Conservation (phyloP, 2,888 invertebrate genomes). For the Pasiphila rectangulata region DNA sequence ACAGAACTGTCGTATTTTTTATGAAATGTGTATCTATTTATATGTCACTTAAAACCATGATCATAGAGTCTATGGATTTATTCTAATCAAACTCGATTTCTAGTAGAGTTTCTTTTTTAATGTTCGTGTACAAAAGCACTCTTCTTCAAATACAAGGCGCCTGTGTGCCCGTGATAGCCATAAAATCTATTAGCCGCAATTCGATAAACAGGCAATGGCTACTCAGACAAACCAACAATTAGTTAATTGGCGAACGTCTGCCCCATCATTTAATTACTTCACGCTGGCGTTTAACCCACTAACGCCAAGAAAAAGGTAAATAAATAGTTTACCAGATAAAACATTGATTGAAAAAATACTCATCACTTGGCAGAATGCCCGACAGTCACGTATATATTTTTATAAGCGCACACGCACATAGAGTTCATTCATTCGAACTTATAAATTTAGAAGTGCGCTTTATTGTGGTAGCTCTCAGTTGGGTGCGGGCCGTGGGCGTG, state of each 20-base stretch:
- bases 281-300: constrained; percentile 26
- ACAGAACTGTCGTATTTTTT: no score
- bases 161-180: not conserved
- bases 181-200: constrained; percentile 19
- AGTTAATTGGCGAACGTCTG: constrained; percentile 24
- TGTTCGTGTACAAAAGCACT: no score
- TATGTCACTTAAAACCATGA: no score
- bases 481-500: constrained; percentile 43
- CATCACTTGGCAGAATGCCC: constrained; percentile 43
- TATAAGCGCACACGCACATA: constrained; percentile 58
- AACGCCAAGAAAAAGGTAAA: constrained; percentile 25
- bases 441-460: constrained; percentile 57
- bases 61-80: no score
- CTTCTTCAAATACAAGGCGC: no score
- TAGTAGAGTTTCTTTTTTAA: no score
- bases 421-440: constrained; percentile 69
- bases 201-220: constrained; percentile 17
- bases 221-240: constrained; percentile 21
- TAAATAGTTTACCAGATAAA: constrained; percentile 22
- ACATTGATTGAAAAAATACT: constrained; percentile 29
- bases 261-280: constrained; percentile 25
- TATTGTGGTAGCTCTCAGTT: constrained; percentile 42
- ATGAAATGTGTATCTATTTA: no score
- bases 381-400: constrained; percentile 57
- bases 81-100: no score